Percentiles rank a stretch among this genome's conserved stretches.
These are phyloP conservation scores for Hoplias malabaricus DNA, from an alignment of 2,113 vertebrate genomes.

Conservation along the genomic window DNA sequence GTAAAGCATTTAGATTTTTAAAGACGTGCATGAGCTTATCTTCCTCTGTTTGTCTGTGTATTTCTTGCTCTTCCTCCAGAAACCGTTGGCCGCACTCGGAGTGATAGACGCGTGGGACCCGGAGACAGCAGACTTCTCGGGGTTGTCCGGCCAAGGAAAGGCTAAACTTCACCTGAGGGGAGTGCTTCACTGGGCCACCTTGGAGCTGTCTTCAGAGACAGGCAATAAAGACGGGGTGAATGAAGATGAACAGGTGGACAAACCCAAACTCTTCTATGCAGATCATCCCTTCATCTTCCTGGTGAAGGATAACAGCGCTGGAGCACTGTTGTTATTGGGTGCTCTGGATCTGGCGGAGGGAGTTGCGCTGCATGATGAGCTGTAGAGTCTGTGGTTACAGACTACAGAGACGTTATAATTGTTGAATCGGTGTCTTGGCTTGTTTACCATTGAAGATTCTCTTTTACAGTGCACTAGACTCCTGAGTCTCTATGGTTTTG, in stretches of 20 bases:
- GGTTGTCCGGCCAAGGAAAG: constrained; percentile 38
- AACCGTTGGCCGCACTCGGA: constrained; percentile 60
- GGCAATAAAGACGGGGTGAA: constrained; percentile 23
- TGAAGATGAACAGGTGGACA: constrained; percentile 52
- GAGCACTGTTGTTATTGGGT: constrained; percentile 66
- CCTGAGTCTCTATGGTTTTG: too few relatives aligned
- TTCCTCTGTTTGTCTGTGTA: neutral
- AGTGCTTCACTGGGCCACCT: constrained; percentile 63
- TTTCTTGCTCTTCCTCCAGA: constrained; percentile 52
- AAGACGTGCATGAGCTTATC: neutral
- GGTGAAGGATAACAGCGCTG: constrained; percentile 59
- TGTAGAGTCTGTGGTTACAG: constrained; percentile 56
- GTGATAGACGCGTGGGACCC: constrained; percentile 62
- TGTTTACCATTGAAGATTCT: too few relatives aligned
- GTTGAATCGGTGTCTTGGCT: too few relatives aligned
- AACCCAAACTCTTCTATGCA: constrained; percentile 64
- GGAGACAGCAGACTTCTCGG: constrained; percentile 62
- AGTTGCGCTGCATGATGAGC: constrained; percentile 63
- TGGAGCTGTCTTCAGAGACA: constrained; percentile 60
- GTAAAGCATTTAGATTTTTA: neutral
- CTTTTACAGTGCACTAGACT: too few relatives aligned
- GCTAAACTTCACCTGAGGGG: constrained; percentile 60
- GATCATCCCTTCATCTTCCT: constrained; percentile 67
- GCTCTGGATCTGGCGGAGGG: constrained; percentile 64
- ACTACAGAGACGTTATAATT: too few relatives aligned